Evolutionary conservation across 2,113 vertebrate species (phyloP).

Genomic region (Physeter macrocephalus): DNA sequence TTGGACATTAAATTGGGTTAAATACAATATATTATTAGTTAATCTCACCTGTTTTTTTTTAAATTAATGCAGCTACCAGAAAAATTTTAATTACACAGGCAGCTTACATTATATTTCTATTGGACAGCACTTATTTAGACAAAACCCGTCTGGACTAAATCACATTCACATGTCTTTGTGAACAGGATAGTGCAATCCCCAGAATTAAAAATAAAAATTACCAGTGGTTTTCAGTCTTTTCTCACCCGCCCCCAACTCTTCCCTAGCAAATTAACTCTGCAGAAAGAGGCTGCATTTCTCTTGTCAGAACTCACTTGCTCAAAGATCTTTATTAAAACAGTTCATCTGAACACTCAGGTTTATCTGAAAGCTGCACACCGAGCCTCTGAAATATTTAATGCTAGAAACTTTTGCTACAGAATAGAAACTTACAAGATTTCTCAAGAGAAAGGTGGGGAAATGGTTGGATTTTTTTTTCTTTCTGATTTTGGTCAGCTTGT

Average conservation of each 20-base stretch:
- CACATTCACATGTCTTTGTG: not conserved
- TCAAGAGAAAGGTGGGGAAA: not conserved
- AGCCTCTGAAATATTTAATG: not conserved
- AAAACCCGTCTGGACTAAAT: conserved; percentile 6
- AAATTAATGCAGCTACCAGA: conserved; percentile 9
- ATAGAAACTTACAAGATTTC: not conserved
- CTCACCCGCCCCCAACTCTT: not conserved
- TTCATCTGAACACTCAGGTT: not conserved
- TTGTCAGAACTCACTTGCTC: not conserved
- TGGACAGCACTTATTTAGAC: not conserved
- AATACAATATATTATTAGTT: conserved; percentile 5
- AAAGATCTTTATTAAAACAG: conserved; percentile 17
- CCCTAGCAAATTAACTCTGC: not conserved
- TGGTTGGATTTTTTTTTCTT: not conserved
- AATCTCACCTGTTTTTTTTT: not conserved
- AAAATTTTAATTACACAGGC: not conserved
- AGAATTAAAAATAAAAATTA: not conserved
- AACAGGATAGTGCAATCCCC: not conserved
- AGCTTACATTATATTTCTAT: not conserved
- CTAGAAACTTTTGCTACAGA: not conserved
- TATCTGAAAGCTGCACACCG: not conserved
- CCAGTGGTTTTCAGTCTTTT: not conserved
- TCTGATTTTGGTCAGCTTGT: not conserved
- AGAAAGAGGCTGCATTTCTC: not conserved
- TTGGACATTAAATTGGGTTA: not conserved